These are phyloP conservation scores for Stenotaenia linearis DNA, from an alignment of 2,888 invertebrate species.

Conservation along the genomic window DNA sequence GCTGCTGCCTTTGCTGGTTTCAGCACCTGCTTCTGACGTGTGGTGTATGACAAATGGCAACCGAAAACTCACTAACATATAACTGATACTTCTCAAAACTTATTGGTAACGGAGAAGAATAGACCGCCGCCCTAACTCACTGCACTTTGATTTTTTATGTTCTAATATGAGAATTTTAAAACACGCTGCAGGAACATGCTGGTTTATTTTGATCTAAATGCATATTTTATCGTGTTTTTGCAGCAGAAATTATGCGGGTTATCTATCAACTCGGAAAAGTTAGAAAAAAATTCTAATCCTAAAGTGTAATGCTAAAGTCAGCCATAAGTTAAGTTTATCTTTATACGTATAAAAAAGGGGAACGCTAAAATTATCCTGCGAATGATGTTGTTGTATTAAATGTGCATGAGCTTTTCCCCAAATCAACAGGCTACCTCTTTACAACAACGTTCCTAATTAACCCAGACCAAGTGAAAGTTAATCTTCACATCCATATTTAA, in stretches of 20 bases:
- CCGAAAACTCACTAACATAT: conserved; percentile 9
- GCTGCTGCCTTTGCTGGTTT: conserved; percentile 3
- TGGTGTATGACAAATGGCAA: conserved; percentile 24
- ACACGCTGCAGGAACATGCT: neutral
- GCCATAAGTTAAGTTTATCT: neutral
- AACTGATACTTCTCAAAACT: neutral
- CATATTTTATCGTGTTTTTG: too few species aligned
- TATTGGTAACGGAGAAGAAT: neutral
- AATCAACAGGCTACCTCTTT: neutral
- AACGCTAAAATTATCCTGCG: neutral
- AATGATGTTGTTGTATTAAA: neutral
- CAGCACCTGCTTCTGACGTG: conserved; percentile 28
- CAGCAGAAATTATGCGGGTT: too few species aligned
- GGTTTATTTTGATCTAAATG: neutral
- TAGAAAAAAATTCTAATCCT: too few species aligned
- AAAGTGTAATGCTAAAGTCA: neutral
- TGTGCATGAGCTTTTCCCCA: neutral
- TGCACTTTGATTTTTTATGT: too few species aligned
- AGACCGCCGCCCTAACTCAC: neutral
- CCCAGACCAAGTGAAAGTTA: conserved; percentile 24
- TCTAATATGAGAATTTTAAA: too few species aligned
- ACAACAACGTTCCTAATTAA: neutral
- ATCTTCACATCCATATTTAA: conserved; percentile 17
- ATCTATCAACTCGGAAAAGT: too few species aligned
- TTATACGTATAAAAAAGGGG: neutral